Conservation (phyloP, 2,113 vertebrate species). For the Erinaceus europaeus region DNA sequence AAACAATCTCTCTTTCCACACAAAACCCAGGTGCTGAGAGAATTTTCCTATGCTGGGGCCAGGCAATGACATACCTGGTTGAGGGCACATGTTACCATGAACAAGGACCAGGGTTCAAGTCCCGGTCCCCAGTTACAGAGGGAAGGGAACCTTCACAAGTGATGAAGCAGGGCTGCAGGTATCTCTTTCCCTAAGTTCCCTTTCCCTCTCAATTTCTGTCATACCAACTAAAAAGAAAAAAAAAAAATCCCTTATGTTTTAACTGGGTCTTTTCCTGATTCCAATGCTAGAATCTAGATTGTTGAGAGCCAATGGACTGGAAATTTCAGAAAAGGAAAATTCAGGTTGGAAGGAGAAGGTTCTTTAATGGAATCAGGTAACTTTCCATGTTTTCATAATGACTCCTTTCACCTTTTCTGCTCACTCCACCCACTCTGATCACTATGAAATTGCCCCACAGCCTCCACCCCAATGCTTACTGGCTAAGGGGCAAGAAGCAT, state of each 20-base stretch:
- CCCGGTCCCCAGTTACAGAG: too few species aligned
- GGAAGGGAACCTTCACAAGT: too few species aligned
- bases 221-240: too few species aligned
- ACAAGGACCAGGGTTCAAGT: too few species aligned
- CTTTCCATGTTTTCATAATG: background rate
- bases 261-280: background rate
- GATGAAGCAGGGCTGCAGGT: too few species aligned
- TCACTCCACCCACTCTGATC: background rate
- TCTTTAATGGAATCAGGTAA: background rate
- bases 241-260: too few species aligned
- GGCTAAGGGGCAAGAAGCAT: conserved; percentile 12
- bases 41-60: background rate
- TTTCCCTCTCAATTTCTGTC: too few species aligned
- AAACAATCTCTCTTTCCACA: too few species aligned
- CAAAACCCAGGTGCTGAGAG: background rate
- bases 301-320: background rate
- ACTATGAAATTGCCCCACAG: background rate
- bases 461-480: background rate
- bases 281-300: background rate
- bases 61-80: too few species aligned
- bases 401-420: background rate
- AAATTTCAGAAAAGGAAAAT: background rate
- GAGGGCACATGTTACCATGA: too few species aligned
- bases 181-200: too few species aligned
- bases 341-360: conserved; percentile 1